Evolutionary conservation across 2,888 invertebrate genomes (phyloP).

Genomic region (Bembecia ichneumoniformis): DNA sequence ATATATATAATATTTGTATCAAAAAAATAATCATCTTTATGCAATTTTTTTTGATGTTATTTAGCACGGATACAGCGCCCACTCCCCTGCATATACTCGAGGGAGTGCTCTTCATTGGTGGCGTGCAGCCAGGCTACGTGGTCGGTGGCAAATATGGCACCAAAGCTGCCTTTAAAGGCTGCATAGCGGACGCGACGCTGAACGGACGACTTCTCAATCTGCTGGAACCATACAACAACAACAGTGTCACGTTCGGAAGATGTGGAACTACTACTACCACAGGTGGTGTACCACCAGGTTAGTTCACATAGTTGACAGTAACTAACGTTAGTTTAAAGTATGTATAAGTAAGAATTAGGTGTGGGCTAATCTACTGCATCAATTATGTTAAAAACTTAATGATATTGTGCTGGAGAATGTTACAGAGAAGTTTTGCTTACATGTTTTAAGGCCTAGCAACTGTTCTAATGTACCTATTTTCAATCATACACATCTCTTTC

Average conservation of each 20-base stretch:
- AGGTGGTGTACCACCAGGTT: conserved; percentile 49
- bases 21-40: no score
- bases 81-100: conserved; percentile 75
- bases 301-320: neutral
- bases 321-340: neutral
- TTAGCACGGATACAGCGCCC: conserved; percentile 70
- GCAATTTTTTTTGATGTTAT: neutral
- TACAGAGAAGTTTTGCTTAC: no score
- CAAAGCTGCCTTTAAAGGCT: conserved; percentile 83
- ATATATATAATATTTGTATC: no score
- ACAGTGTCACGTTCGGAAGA: conserved; percentile 41
- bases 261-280: conserved; percentile 43
- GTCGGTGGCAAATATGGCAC: conserved; percentile 72
- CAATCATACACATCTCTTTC: no score
- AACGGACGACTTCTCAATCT: conserved; percentile 76
- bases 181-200: conserved; percentile 92
- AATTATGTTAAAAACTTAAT: no score
- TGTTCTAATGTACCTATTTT: no score
- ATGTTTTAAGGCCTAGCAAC: no score
- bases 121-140: conserved; percentile 76
- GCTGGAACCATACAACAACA: conserved; percentile 42
- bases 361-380: no score
- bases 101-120: conserved; percentile 89
- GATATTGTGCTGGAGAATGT: no score
- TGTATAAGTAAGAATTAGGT: neutral